Percentiles rank a stretch among this genome's conserved stretches.
Conservation (phyloP, 2,888 invertebrate species). For the Phaedon cochleariae region DNA sequence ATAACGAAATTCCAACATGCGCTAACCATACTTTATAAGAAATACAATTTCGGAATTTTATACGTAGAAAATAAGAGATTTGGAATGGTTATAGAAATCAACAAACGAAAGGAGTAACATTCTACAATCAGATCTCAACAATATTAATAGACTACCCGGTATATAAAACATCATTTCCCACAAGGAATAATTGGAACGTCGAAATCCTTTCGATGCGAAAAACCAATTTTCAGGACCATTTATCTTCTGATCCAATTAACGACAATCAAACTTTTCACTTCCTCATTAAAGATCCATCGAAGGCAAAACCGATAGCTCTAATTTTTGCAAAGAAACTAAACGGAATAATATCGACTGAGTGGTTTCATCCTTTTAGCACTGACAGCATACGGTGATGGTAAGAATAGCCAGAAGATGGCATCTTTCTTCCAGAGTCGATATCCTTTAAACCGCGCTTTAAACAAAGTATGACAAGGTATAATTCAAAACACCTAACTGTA, state of each 20-base stretch:
- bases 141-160: no score
- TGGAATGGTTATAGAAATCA: no score
- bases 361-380: neutral
- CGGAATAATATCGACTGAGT: conserved; percentile 2
- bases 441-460: no score
- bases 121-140: no score
- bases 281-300: conserved; percentile 34
- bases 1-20: no score
- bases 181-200: conserved; percentile 5
- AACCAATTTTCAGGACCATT: conserved; percentile 25
- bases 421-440: conserved; percentile 22
- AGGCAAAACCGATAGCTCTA: conserved; percentile 34
- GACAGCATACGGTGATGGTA: no score
- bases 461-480: no score
- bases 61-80: no score
- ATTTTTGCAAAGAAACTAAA: conserved; percentile 31
- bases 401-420: conserved; percentile 4
- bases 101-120: no score
- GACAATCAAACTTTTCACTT: conserved; percentile 26
- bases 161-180: neutral
- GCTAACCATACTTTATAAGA: no score
- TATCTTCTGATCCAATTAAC: conserved; percentile 15
- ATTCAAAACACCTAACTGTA: no score
- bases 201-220: conserved; percentile 4
- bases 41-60: no score